These are phyloP conservation scores for Galagoides demidoff DNA, from an alignment of 2,797 vertebrate species.

Conservation along the genomic window DNA sequence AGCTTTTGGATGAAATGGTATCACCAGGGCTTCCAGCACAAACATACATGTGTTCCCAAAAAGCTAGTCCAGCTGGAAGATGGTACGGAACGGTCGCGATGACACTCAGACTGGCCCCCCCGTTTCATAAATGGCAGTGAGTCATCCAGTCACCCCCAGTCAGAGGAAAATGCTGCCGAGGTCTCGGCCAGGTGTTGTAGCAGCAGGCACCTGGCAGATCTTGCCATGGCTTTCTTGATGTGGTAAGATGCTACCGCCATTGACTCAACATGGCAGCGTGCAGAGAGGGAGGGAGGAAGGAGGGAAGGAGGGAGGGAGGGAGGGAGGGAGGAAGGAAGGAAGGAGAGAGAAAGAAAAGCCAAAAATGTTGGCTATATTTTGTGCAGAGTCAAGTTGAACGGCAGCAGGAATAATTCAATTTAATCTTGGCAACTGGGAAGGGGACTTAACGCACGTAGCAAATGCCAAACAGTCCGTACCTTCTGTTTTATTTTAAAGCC, in stretches of 20 bases:
- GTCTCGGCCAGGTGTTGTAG: constrained; percentile 50
- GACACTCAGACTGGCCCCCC: constrained; percentile 16
- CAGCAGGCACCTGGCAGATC: constrained; percentile 36
- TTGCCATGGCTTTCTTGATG: fast-evolving
- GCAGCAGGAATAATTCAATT: constrained; percentile 2
- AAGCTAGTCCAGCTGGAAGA: constrained; percentile 72
- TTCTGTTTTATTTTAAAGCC: neutral
- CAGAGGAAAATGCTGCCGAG: neutral
- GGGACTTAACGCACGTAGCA: neutral
- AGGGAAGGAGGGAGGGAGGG: neutral
- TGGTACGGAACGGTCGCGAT: neutral
- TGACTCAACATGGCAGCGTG: neutral
- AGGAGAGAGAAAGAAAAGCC: neutral
- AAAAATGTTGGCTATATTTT: neutral
- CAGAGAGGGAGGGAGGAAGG: neutral
- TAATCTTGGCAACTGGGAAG: neutral
- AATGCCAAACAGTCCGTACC: neutral
- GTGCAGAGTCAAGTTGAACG: neutral
- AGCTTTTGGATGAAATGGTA: constrained; percentile 65
- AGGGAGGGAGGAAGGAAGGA: neutral
- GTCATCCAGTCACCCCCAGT: neutral
- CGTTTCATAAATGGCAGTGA: neutral
- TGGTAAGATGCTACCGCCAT: neutral
- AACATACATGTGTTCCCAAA: constrained; percentile 69
- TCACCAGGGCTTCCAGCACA: constrained; percentile 72